Base-by-base conservation (phyloP, 2,888 invertebrate genomes). In the Leptodirus hochenwartii region DNA sequence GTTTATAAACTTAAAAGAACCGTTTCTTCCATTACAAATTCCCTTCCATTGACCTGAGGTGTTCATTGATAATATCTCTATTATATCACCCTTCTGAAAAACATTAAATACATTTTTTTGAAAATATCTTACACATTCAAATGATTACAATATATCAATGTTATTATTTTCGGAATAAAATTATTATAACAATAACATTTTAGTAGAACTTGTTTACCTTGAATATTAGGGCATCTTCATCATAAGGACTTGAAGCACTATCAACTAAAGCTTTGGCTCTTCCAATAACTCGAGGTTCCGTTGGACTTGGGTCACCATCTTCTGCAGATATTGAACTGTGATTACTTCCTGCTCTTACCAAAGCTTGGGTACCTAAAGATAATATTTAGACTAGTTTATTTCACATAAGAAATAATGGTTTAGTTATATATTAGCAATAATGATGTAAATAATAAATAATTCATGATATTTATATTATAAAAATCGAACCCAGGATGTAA, bases 31-130 rank as follows among this genome's bases (percentile, higher is more conserved):
- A 50, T 80, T 76, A 39, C 78, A 65, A 41, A 80, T 73, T 27
- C 90, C 91, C 48, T 76, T 74, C 90, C 90, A 90, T 44, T 85
- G 73, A 12, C 88, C 90, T 40, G 82, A 82, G 36, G 82, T 78
- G 49, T 82, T 85, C 79, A 85, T 90, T 47, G 84, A 80, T 49
- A 90, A 68, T 39, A 91, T 82, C 54, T 90, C 84, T 49, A 91
- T 84, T 49, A 85, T 69, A 58, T 91, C 91, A 51, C 88, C 90
- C 70, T 84, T 84, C 88, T 90, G 67, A 20, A 20, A 20, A 20
- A 20, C 6, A 8, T 8, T 20, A 9, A 20, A 20, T 8, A 20
- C 20, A 20, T 20, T 20, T 20, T 24, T 24, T 34, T n/a, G n/a
- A n/a, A n/a, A n/a, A n/a, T n/a, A n/a, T n/a, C n/a, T n/a, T n/a